Evolutionary conservation across 2,888 invertebrate genomes (phyloP), one percentile per base, ranked within the genome.

Genomic region (Drosophila aldrichi): DNA sequence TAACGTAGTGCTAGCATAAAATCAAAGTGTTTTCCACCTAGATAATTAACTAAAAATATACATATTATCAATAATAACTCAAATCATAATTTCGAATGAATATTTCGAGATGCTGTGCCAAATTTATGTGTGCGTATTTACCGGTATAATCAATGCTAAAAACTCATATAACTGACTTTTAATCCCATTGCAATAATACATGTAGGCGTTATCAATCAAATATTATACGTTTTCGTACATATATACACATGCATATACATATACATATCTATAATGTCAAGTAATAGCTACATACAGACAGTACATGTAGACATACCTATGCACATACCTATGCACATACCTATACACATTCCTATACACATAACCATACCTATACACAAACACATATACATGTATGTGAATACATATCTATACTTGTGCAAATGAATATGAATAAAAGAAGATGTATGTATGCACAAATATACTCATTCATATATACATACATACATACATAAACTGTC

Each of bases 81-180:
- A 12, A 29, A 32, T 18, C 12, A 9, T 49, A 18, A 32, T 18
- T 48, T 12, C 32, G 29, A 32, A 49, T 49, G 18, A 32, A 32
- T 48, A 41, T 14, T 20, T 54, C 2, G 22, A 41, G 41, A 41
- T 57, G 32, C 22, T 51, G 49, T 64, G 41, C 20, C 20, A 54
- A 58, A 20, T 32, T 32, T 16, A 44, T 66, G 41, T 60, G 43
- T 46, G 41, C 46, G 51, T 48, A 18, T 43, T 20, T 55, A 63
- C 70, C 76, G 70, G 70, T 70, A 29, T 41, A 69, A 44, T 70
- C 38, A 52, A 32, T 59, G 41, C 14, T 41, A 29, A 51, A 40
- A 49, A 58, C 40, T 25, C 25, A 40, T 29, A 18, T 29, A 29
- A n/a, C 22, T 36, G 22, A n/a, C 25, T 40, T 29, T 29, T 6